Percentiles rank a stretch among this genome's conserved stretches.
Conservation (phyloP, 2,888 invertebrate genomes). For the Lymantria dispar region DNA sequence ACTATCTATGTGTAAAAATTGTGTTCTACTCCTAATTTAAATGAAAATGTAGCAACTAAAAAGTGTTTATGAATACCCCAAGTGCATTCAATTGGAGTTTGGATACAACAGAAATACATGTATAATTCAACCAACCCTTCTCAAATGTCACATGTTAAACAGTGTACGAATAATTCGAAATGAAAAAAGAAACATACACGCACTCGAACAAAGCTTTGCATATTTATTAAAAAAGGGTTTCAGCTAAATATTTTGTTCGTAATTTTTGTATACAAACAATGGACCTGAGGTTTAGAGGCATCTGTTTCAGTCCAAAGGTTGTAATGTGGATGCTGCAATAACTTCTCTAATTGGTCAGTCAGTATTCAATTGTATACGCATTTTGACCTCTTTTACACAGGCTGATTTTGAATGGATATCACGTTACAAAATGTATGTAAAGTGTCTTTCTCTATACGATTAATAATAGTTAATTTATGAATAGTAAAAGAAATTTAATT, state of each 20-base stretch:
- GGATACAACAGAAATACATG: background rate
- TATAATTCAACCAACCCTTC: constrained; percentile 16
- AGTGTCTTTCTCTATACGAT: background rate
- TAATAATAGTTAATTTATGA: no score
- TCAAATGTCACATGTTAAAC: constrained; percentile 30
- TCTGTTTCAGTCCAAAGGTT: constrained; percentile 26
- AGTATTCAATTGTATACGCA: constrained; percentile 33
- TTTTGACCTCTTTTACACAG: constrained; percentile 12
- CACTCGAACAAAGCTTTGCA: constrained; percentile 19
- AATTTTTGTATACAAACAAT: constrained; percentile 26
- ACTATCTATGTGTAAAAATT: no score
- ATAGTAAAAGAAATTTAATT: no score
- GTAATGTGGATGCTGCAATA: constrained; percentile 44
- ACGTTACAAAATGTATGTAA: background rate
- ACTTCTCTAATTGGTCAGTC: constrained; percentile 39
- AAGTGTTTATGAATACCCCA: background rate
- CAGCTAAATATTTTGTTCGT: constrained; percentile 21
- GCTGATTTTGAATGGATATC: background rate
- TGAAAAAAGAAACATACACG: constrained; percentile 18
- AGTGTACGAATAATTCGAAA: constrained; percentile 26
- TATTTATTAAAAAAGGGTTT: constrained; percentile 26
- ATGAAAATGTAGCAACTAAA: no score
- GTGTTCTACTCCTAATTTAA: no score
- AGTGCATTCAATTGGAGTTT: background rate
- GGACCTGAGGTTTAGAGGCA: constrained; percentile 11